Conservation (phyloP, 2,888 invertebrate genomes). For the Ptilodon capucinus region DNA sequence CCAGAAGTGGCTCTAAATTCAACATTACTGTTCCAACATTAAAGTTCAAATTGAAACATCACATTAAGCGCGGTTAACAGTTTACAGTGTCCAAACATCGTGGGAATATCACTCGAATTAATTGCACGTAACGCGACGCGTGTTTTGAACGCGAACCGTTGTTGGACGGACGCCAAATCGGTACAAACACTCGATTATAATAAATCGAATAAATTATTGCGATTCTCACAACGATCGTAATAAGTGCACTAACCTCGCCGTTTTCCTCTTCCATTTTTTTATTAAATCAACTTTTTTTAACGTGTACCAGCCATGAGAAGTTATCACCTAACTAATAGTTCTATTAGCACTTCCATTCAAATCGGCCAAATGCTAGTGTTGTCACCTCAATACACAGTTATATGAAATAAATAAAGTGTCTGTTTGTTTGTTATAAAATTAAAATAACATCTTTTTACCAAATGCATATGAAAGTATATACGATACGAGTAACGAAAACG, state of each 20-base stretch:
- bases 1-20: neutral
- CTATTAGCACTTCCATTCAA: no score
- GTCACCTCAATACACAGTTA: no score
- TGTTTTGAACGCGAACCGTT: neutral
- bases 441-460: no score
- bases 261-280: slow-evolving; percentile 24
- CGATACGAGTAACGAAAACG: no score
- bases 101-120: neutral
- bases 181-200: slow-evolving; percentile 13
- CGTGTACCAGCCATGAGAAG: no score
- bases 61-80: neutral
- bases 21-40: neutral
- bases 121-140: neutral
- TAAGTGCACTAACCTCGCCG: slow-evolving; percentile 29
- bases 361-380: no score
- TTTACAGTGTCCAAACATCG: neutral
- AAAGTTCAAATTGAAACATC: neutral
- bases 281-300: no score
- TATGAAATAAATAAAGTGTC: no score
- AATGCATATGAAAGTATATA: no score
- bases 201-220: slow-evolving; percentile 27
- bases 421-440: no score
- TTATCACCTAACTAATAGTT: no score
- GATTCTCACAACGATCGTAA: slow-evolving; percentile 14
- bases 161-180: slow-evolving; percentile 26